phyloP scores from a whole-genome alignment of 2,113 vertebrate genomes.

The Panthera tigris region DNA sequence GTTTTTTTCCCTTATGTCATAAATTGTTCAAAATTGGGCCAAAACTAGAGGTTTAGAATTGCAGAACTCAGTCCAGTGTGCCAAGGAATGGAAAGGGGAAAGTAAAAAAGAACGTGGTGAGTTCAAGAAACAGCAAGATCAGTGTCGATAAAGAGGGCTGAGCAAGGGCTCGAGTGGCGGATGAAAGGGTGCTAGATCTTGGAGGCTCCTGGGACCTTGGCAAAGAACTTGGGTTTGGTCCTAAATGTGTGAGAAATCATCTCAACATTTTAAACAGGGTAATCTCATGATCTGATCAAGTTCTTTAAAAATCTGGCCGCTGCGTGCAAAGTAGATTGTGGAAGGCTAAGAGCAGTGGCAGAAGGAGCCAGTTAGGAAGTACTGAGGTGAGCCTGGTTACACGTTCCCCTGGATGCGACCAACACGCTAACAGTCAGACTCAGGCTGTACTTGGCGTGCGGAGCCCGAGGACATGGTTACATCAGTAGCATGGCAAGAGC shows the following conservation, averaged over 20 bases:
- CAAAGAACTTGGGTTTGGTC: background rate
- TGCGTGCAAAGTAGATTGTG: background rate
- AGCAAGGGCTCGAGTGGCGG: background rate
- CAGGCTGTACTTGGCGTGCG: background rate
- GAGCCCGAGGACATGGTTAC: background rate
- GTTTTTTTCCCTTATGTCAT: background rate
- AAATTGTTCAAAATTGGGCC: background rate
- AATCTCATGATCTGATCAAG: background rate
- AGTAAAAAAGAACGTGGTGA: background rate
- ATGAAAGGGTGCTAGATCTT: background rate
- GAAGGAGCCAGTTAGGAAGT: background rate
- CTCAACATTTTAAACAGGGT: background rate
- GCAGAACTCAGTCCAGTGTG: background rate
- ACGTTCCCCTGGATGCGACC: background rate
- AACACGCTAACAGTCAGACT: background rate
- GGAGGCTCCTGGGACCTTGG: background rate
- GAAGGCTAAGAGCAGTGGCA: background rate
- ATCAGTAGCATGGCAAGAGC: background rate
- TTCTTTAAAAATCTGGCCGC: background rate
- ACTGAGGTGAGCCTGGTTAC: background rate
- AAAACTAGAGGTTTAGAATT: background rate
- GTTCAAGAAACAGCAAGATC: background rate
- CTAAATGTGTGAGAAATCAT: constrained; percentile 12
- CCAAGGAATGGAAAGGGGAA: background rate
- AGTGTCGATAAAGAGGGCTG: background rate